Evolutionary conservation across 2,888 invertebrate species (phyloP).

Genomic region (Hanleya hanleyi): DNA sequence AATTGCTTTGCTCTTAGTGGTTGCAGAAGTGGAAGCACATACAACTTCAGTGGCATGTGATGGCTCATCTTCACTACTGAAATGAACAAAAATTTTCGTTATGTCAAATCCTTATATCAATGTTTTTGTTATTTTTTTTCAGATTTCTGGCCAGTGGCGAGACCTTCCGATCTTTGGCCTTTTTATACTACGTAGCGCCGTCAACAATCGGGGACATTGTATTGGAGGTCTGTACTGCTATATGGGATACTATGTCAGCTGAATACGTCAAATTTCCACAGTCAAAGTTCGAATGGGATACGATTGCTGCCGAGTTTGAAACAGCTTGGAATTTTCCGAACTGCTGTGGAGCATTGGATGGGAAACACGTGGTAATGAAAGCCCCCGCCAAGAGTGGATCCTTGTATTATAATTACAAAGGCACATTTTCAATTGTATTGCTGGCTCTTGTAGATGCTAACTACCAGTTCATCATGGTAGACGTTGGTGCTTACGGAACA

Average conservation of each 20-base stretch:
- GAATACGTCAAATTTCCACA: neutral
- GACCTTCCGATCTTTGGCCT: neutral
- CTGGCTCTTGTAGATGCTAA: conserved; percentile 62
- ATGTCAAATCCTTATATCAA: too few relatives aligned
- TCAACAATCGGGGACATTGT: neutral
- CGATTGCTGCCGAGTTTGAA: too few relatives aligned
- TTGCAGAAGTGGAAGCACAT: too few relatives aligned
- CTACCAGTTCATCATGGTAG: conserved; percentile 64
- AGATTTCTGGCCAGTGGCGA: neutral
- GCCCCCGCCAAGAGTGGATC: conserved; percentile 4
- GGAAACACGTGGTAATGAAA: conserved; percentile 15
- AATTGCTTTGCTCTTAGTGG: too few relatives aligned
- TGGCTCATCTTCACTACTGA: too few relatives aligned
- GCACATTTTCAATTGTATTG: conserved; percentile 46
- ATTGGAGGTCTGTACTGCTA: neutral
- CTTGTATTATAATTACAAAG: conserved; percentile 20
- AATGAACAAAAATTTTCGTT: too few relatives aligned
- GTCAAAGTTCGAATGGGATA: neutral
- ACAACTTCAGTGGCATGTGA: too few relatives aligned
- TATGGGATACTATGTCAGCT: neutral
- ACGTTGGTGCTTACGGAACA: conserved; percentile 63
- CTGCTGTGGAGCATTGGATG: conserved; percentile 28
- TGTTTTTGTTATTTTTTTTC: neutral
- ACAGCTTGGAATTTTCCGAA: conserved; percentile 69
- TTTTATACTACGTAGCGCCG: neutral